Conservation (phyloP, 2,797 vertebrate genomes). For the Lateolabrax maculatus region DNA sequence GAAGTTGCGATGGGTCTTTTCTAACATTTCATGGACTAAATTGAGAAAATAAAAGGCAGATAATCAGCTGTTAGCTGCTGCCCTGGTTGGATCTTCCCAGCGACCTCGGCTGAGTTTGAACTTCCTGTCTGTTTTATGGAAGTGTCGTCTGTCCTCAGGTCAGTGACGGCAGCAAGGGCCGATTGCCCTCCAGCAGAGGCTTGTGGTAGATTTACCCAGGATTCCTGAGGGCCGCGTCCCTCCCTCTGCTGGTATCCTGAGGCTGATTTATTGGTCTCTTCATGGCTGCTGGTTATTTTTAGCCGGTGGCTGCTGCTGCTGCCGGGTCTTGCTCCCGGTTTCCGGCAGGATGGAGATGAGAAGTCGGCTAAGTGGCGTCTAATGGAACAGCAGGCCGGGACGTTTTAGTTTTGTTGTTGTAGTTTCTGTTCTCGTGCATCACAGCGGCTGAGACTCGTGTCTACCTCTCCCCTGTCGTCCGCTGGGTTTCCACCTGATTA, state of each 20-base stretch:
- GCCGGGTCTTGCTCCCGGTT: slow-evolving; percentile 28
- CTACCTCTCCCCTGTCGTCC: background rate
- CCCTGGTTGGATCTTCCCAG: too few species aligned
- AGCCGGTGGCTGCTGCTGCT: slow-evolving; percentile 25
- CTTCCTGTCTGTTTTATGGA: slow-evolving; percentile 16
- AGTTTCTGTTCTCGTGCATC: background rate
- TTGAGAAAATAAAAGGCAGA: too few species aligned
- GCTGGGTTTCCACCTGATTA: slow-evolving; percentile 28
- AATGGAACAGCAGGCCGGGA: background rate
- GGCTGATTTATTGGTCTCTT: slow-evolving; percentile 58
- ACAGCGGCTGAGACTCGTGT: background rate
- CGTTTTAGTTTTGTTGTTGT: background rate
- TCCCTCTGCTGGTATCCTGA: slow-evolving; percentile 31
- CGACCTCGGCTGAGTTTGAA: slow-evolving; percentile 8
- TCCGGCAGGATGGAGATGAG: slow-evolving; percentile 51
- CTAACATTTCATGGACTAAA: too few species aligned
- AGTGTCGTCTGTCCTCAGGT: background rate
- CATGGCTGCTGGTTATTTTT: slow-evolving; percentile 68
- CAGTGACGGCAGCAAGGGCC: background rate
- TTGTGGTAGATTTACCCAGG: slow-evolving; percentile 18
- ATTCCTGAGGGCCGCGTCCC: slow-evolving; percentile 36
- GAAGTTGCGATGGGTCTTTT: too few species aligned
- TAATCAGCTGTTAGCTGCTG: too few species aligned
- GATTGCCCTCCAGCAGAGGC: background rate
- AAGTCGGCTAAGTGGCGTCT: slow-evolving; percentile 38